phyloP scores from a whole-genome alignment of 35 echinoderm and acorn worm species.

The Apostichopus japonicus region DNA sequence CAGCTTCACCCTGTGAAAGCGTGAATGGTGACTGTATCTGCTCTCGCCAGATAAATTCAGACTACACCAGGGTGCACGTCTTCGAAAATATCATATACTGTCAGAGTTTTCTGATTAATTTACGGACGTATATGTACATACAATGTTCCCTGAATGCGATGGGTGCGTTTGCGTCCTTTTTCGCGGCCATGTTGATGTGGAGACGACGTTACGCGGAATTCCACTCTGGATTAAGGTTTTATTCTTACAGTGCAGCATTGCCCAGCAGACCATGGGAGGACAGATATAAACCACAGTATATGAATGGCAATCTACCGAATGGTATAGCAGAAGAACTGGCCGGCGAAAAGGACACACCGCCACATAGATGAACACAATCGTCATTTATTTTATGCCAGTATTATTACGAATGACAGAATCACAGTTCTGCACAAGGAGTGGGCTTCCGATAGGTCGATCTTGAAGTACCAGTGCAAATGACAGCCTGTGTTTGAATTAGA shows the following conservation, averaged over 20 bases:
- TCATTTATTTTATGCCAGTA: neutral
- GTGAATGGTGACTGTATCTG: constrained; percentile 72
- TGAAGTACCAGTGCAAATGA: no score
- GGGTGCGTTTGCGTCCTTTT: constrained; percentile 85
- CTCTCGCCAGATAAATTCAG: constrained; percentile 52
- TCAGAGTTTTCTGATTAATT: constrained; percentile 81
- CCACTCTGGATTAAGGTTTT: constrained; percentile 94
- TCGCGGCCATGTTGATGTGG: constrained; percentile 95
- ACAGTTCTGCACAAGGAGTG: no score
- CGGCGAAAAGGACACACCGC: neutral
- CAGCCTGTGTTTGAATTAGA: no score
- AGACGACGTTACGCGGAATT: constrained; percentile 89
- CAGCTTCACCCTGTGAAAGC: neutral
- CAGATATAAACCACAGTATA: constrained; percentile 57
- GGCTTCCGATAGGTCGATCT: no score
- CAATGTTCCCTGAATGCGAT: constrained; percentile 94
- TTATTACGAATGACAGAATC: neutral
- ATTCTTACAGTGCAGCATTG: constrained; percentile 96
- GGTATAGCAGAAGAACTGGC: neutral
- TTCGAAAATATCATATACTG: constrained; percentile 85
- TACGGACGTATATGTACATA: constrained; percentile 91
- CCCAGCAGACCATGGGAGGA: constrained; percentile 84
- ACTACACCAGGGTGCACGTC: constrained; percentile 67
- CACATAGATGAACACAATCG: neutral
- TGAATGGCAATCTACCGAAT: constrained; percentile 51